Percentiles rank a stretch among this genome's conserved stretches.
Evolutionary conservation across 2,113 vertebrate genomes (phyloP).

Genomic region (Condylura cristata): DNA sequence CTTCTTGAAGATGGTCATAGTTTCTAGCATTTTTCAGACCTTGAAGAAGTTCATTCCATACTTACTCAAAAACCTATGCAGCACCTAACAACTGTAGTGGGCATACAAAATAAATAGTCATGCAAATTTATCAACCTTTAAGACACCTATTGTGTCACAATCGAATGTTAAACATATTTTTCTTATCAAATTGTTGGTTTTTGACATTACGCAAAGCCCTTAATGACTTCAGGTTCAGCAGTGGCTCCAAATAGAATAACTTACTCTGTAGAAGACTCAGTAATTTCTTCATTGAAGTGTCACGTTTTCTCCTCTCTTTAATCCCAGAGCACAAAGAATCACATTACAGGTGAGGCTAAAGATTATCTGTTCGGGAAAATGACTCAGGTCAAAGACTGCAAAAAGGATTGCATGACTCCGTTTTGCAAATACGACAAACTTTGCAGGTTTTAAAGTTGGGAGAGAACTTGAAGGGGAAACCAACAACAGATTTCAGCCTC

Average conservation of each 20-base stretch:
- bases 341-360: not conserved
- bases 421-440: conserved; percentile 11
- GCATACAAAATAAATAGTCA: conserved; percentile 3
- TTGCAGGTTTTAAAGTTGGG: conserved; percentile 6
- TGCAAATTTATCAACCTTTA: not conserved
- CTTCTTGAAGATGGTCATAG: not conserved
- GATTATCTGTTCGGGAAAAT: not conserved
- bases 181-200: not conserved
- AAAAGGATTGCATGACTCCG: not conserved
- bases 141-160: not conserved
- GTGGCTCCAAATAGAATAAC: not conserved
- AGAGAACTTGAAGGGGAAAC: not conserved
- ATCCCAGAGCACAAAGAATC: not conserved
- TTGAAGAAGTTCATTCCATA: not conserved
- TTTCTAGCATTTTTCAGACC: not conserved
- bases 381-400: not conserved
- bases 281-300: not conserved
- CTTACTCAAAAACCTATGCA: conserved; percentile 12
- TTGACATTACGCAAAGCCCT: not conserved
- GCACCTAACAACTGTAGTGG: not conserved
- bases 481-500: not conserved
- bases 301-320: not conserved
- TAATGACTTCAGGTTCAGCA: not conserved
- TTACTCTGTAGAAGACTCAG: not conserved
- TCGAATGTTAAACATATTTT: conserved; percentile 17